Evolutionary conservation across 2,888 invertebrate genomes (phyloP), one percentile per base, ranked within the genome.

Genomic region (Pterobdella sp.): DNA sequence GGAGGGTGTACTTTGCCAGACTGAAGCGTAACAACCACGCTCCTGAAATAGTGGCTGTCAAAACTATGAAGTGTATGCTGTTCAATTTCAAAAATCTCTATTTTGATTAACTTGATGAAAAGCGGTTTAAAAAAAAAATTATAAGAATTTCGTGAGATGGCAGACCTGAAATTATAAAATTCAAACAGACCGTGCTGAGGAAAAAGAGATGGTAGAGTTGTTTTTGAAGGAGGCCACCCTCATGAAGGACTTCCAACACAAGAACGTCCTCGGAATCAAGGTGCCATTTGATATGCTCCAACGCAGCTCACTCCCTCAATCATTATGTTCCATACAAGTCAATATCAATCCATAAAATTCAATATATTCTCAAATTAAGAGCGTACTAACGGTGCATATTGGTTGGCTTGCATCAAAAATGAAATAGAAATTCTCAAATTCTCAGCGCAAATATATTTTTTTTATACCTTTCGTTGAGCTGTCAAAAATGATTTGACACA

Each of bases 161-260:
- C 37, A 26, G 4, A 35, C 26, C 10, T 37, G 34, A 63, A 22
- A 66, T 49, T 34, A 2, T 10, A 34, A 10, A 4, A 14, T 32
- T 22, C 10, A n/a, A 32, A n/a, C 42, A 76, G 75, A 74, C 64
- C 76, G 76, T 66, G 71, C 73, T 3, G 76, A 76, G 10, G 82
- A 81, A 71, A 78, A 76, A n/a, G 81, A 80, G n/a, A 79, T 79
- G 49, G 76, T 81, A 60, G 79, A 80, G 72, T 80, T 81, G 36
- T 86, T 86, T 76, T 80, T 86, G 68, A 80, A 84, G 67, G 86
- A 86, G 77, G 85, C 84, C 0, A 80, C 84, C 7, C 82, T 84
- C 72, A 84, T 85, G 82, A 84, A 84, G 75, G 84, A 85, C 73
- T 82, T 87, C 75, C 81, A 84, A 71, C 86, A 86, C 78, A 81